A percentile compares a stretch with the other conserved stretches of the same genome.
Conservation (phyloP, 2,888 invertebrate species). For the Cetonia aurata region DNA sequence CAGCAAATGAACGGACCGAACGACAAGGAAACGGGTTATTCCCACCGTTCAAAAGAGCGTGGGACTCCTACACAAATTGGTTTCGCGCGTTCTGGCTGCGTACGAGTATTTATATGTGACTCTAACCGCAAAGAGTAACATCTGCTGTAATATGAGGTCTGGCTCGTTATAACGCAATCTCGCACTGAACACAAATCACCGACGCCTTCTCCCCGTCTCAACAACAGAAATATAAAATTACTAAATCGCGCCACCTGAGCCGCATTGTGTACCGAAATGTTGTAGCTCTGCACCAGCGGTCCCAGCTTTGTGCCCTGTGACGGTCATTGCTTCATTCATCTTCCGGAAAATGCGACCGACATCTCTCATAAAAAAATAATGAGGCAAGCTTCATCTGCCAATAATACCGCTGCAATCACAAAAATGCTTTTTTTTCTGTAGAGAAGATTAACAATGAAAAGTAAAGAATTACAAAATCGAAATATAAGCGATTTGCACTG, state of each 20-base stretch:
- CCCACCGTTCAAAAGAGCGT: not conserved
- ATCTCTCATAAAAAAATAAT: not conserved
- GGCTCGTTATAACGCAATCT: slow-evolving; percentile 43
- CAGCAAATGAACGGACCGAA: no score
- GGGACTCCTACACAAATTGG: slow-evolving; percentile 1
- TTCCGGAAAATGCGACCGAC: slow-evolving; percentile 39
- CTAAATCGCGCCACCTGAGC: slow-evolving; percentile 48
- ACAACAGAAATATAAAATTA: slow-evolving; percentile 49
- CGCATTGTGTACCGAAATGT: slow-evolving; percentile 31
- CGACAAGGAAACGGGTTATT: not conserved
- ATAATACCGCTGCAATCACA: not conserved
- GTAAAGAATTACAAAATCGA: no score
- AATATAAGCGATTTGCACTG: no score
- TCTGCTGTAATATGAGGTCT: slow-evolving; percentile 41
- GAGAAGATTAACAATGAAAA: no score
- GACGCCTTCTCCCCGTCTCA: not conserved
- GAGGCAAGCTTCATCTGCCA: not conserved
- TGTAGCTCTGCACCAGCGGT: not conserved
- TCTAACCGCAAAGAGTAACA: slow-evolving; percentile 26
- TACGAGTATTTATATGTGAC: not conserved
- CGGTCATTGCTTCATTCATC: slow-evolving; percentile 22
- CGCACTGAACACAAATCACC: slow-evolving; percentile 25
- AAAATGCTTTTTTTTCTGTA: no score
- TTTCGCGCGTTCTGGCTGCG: not conserved
- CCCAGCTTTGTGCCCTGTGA: not conserved